These are phyloP conservation scores for Cepaea nemoralis DNA, from an alignment of 1,140 invertebrate genomes.

Conservation along the genomic window DNA sequence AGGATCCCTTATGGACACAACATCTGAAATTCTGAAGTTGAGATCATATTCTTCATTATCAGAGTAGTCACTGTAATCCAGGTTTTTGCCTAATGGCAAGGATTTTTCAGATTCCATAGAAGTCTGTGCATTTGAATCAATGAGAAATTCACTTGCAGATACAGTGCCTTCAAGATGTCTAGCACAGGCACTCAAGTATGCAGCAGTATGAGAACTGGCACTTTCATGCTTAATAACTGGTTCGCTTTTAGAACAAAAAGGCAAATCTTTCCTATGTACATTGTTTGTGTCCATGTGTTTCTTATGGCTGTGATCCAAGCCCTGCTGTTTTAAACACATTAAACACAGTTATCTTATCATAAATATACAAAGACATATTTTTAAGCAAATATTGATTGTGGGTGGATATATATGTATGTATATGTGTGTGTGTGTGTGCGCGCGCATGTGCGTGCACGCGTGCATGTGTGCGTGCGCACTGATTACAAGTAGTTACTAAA, in stretches of 20 bases:
- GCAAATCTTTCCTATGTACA: neutral
- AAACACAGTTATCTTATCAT: too few species aligned
- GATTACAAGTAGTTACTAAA: too few species aligned
- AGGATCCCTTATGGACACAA: neutral
- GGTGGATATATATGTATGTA: too few species aligned
- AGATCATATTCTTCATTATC: constrained; percentile 12
- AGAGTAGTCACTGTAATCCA: neutral
- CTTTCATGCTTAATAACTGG: neutral
- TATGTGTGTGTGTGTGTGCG: too few species aligned
- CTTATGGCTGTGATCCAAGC: neutral
- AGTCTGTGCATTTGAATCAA: neutral
- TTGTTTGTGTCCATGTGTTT: neutral
- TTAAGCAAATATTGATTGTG: too few species aligned
- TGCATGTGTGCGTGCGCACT: too few species aligned
- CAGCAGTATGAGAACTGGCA: neutral
- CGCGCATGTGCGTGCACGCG: too few species aligned
- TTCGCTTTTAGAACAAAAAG: neutral
- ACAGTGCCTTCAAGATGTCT: neutral
- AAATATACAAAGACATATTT: too few species aligned
- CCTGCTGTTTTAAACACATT: neutral
- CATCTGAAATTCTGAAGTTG: constrained; percentile 12
- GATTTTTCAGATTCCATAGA: neutral
- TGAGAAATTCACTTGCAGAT: too few species aligned
- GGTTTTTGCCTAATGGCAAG: neutral
- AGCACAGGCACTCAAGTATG: neutral